Evolutionary conservation across 2,888 invertebrate species (phyloP).

Genomic region (Drosophila meridionalis): DNA sequence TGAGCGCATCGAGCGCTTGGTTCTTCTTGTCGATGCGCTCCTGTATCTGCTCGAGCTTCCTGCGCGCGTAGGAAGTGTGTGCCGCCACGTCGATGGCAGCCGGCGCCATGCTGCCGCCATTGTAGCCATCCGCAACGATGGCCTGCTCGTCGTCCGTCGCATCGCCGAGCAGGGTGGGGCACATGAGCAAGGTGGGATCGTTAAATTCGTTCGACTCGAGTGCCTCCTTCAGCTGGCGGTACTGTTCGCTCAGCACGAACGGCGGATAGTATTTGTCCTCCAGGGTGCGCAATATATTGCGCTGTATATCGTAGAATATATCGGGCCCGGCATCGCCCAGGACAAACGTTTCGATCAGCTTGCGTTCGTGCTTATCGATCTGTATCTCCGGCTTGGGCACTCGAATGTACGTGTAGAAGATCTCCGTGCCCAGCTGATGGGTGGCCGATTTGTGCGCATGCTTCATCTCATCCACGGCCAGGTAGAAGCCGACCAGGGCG

Average conservation of each 20-base stretch:
- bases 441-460: constrained; percentile 90
- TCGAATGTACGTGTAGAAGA: constrained; percentile 94
- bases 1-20: constrained; percentile 92
- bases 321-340: constrained; percentile 94
- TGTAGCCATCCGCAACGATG: constrained; percentile 63
- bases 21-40: constrained; percentile 94
- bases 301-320: constrained; percentile 95
- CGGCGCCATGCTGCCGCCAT: constrained; percentile 49
- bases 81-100: constrained; percentile 89
- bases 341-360: constrained; percentile 94
- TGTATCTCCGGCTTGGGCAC: constrained; percentile 92
- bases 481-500: constrained; percentile 94
- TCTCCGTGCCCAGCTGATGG: constrained; percentile 96
- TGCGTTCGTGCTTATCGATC: constrained; percentile 91
- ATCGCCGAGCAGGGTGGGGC: constrained; percentile 62
- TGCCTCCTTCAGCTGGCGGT: constrained; percentile 87
- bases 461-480: constrained; percentile 93
- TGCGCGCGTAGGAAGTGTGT: constrained; percentile 92
- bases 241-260: constrained; percentile 94
- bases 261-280: constrained; percentile 95
- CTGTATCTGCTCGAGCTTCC: constrained; percentile 93
- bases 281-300: constrained; percentile 90
- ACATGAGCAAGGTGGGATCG: constrained; percentile 84
- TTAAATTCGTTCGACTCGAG: constrained; percentile 84
- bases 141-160: constrained; percentile 76